Evolutionary conservation across 1,140 invertebrate species (phyloP).

Genomic region (Saccostrea glomerata): DNA sequence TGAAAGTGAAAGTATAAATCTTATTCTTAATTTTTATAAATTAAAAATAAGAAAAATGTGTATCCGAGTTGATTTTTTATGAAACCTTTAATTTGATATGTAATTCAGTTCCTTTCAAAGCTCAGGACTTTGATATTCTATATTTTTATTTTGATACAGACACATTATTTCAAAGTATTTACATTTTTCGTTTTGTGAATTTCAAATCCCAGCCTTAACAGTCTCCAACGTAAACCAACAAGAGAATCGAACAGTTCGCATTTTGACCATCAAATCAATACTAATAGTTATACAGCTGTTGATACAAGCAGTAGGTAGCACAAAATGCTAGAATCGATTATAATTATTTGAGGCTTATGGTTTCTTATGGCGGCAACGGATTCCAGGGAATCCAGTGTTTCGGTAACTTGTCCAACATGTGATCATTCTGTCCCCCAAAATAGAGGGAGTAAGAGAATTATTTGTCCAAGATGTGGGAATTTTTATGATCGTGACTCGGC

Average conservation of each 20-base stretch:
- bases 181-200: conserved; percentile 20
- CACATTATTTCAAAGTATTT: not conserved
- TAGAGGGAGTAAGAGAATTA: conserved; percentile 75
- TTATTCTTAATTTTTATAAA: not conserved
- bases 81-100: not conserved
- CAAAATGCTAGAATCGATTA: conserved; percentile 26
- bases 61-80: not conserved
- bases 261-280: conserved; percentile 23
- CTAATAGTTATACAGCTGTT: conserved; percentile 19
- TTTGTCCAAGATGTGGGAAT: conserved; percentile 81
- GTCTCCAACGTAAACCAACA: conserved; percentile 39
- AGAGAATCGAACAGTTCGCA: not conserved
- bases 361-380: conserved; percentile 48
- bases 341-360: not conserved
- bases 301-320: conserved; percentile 18
- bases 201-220: not conserved
- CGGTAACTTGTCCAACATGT: conserved; percentile 75
- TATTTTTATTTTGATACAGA: no score
- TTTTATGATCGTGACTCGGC: conserved; percentile 79
- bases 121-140: not conserved
- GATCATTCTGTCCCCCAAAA: conserved; percentile 71
- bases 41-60: not conserved
- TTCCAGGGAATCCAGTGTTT: conserved; percentile 34
- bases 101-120: not conserved
- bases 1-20: conserved; percentile 16